Evolutionary conservation across 2,797 vertebrate species (phyloP), one percentile per base, ranked within the genome.

Genomic region (Callimico goeldii): DNA sequence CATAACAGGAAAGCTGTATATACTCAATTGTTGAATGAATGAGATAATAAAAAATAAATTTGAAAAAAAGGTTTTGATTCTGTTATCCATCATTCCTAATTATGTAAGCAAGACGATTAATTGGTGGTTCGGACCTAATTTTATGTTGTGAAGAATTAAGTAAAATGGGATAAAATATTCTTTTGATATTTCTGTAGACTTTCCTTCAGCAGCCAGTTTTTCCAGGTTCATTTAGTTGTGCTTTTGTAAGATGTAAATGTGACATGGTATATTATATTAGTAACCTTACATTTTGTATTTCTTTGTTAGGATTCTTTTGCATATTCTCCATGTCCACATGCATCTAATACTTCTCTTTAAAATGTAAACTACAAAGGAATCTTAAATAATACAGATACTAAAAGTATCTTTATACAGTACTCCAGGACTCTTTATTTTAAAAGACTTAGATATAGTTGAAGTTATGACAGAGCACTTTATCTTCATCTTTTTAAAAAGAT

Each of bases 221-320:
- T 72, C 70, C 88, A 97, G 76, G 41, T 96, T 97, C 64, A 91
- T 98, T 98, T 36, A 88, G 73, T 98, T 97, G 46, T 96, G 84
- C 80, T 97, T 98, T 95, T 95, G 36, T 36, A 96, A 94, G 95
- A 96, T 76, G 97, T 97, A 97, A 98, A 97, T 96, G 92, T 91
- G 96, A 5, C 57, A 24, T 98, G 95, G 96, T 98, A 75, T 96
- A 95, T 97, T 97, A 86, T 97, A 97, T 97, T 97, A 98, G 98
- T 98, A 98, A 98, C 87, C 90, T 98, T 90, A 82, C 96, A 67
- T 97, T 98, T 98, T 50, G 0, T 96, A 96, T 96, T 92, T 52
- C 96, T 98, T 98, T 98, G 97, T 98, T 98, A 98, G 24, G 22
- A 94, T 96, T 97, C 90, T 72, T 98, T 97, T 98, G 88, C 93